phyloP scores from a whole-genome alignment of 2,797 vertebrate genomes.

The Tapera naevia region DNA sequence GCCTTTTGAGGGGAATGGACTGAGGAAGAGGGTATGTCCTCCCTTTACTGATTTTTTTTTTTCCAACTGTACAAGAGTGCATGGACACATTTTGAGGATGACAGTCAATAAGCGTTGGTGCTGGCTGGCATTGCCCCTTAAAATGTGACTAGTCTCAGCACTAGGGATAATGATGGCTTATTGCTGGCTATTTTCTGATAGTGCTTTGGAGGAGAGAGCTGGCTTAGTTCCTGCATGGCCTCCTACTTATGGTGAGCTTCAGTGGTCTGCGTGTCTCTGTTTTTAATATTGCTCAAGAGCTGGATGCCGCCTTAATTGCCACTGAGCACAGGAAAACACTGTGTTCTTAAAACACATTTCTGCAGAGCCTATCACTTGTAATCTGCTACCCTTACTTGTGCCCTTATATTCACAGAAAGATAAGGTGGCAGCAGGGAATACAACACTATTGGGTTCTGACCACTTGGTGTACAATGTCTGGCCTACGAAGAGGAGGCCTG shows the following conservation, averaged over 20 bases:
- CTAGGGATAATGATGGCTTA: not conserved
- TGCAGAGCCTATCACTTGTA: constrained; percentile 48
- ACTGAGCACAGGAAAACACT: not conserved
- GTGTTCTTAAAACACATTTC: constrained; percentile 45
- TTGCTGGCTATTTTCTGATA: not conserved
- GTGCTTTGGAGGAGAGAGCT: not conserved
- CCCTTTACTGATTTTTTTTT: not conserved
- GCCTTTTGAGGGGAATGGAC: not conserved
- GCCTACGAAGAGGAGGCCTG: not conserved
- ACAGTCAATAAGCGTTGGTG: not conserved
- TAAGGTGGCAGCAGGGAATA: constrained; percentile 63
- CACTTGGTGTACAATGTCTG: constrained; percentile 61
- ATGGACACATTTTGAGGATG: not conserved
- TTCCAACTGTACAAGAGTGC: not conserved
- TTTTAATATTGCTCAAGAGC: not conserved
- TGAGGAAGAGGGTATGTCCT: not conserved
- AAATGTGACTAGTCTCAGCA: not conserved
- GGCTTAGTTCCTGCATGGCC: not conserved
- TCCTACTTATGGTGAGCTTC: not conserved
- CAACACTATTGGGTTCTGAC: constrained; percentile 56
- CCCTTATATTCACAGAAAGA: constrained; percentile 68
- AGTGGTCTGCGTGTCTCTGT: not conserved
- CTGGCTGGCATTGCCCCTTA: not conserved
- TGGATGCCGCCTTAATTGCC: not conserved
- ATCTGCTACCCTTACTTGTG: constrained; percentile 66